A percentile compares a stretch with the other conserved stretches of the same genome.
These are phyloP conservation scores for Metallyticus violacea DNA, from an alignment of 2,888 invertebrate species.

Conservation along the genomic window DNA sequence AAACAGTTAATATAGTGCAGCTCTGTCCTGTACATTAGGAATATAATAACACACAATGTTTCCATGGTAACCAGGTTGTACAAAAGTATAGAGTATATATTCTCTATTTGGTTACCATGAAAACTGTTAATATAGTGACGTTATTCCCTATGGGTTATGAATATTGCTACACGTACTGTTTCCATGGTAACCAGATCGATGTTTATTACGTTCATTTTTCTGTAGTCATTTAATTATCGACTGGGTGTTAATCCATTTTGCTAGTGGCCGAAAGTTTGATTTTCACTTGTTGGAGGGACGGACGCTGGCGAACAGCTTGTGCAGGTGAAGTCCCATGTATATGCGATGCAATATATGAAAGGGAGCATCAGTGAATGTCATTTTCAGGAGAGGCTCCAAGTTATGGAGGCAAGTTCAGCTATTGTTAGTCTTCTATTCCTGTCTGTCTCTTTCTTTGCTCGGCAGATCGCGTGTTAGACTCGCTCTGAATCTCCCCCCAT, in stretches of 20 bases:
- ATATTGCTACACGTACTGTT: not conserved
- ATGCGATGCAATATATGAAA: not conserved
- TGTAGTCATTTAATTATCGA: not conserved
- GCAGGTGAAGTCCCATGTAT: not conserved
- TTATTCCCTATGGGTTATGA: not conserved
- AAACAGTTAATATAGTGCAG: no score
- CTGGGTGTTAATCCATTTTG: not conserved
- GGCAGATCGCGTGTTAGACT: not conserved
- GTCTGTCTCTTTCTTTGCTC: not conserved
- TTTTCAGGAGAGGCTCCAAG: not conserved
- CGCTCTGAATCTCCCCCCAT: not conserved
- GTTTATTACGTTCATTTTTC: not conserved
- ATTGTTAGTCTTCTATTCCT: not conserved
- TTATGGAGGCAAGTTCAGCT: not conserved
- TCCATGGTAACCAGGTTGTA: no score
- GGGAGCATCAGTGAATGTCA: not conserved
- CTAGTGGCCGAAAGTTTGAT: not conserved
- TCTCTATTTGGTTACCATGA: not conserved
- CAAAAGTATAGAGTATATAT: no score
- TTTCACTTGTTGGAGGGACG: not conserved
- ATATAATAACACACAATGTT: no score
- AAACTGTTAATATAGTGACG: not conserved
- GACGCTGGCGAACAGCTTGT: not conserved
- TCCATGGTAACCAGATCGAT: not conserved
- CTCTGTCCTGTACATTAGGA: no score